Evolutionary conservation across 1,140 invertebrate genomes (phyloP), one percentile per base, ranked within the genome.

Genomic region (Araneus ventricosus): DNA sequence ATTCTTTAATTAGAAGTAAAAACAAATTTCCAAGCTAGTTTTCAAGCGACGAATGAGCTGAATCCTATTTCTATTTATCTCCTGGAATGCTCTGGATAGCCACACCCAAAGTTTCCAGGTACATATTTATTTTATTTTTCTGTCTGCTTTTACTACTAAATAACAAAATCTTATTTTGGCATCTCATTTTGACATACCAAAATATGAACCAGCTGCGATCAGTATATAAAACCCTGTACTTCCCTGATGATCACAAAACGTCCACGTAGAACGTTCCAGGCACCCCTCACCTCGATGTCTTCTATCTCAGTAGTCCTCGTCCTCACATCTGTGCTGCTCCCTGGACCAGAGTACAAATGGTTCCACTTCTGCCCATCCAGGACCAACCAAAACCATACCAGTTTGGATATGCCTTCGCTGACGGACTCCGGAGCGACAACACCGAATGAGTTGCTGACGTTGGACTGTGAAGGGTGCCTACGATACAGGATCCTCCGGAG

Each of bases 381-480:
- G 93, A 91, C 52, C 45, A 17, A 1, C 90, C 93, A 0, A 41
- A 52, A 27, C 94, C 93, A 0, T 94, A 93, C 37, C 61, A 90
- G 30, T 94, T 84, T 41, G 61, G 63, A n/a, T 94, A 86, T 57
- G 86, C 94, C 14, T 84, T 80, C 5, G 57, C 30, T 20, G 89
- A 94, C 80, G 88, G 52, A 10, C 63, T 91, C 3, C 79, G 82
- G 34, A 30, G 30, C 30, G n/a, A n/a, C 80, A 63, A 63, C 57
- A 89, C 8, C 67, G 93, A 67, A 87, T 52, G 94, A 87, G 61
- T 63, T n/a, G 89, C 70, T 63, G 94, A 94, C 82, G 94, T 22
- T 30, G 93, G 57, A 27, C 14, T 37, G 93, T 94, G 1, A 85
- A 92, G 39, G 94, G 94, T n/a, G 39, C 57, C 2, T 94, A 93